Conservation (phyloP, 2,888 invertebrate genomes). For the Galerucella pusilla region DNA sequence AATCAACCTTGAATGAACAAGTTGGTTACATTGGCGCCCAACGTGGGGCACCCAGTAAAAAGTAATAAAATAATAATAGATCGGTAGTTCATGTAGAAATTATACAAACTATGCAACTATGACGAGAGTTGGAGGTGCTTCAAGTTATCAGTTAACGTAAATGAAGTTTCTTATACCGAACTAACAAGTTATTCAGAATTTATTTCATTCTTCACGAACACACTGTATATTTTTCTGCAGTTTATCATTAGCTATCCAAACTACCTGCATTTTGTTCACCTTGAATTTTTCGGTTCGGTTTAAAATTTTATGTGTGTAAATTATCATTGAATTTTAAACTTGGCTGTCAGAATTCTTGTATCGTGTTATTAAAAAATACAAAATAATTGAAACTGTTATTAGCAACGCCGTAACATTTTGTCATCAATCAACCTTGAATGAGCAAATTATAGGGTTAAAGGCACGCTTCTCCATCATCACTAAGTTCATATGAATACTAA, state of each 20-base stretch:
- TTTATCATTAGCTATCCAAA: no score
- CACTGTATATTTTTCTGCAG: no score
- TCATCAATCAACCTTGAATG: conserved; percentile 5
- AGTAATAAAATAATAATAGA: no score
- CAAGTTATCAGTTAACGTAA: no score
- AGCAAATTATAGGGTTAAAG: background rate
- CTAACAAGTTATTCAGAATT: no score
- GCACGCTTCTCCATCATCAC: background rate
- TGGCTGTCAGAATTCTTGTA: background rate
- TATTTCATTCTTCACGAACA: no score
- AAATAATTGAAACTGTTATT: conserved; percentile 8
- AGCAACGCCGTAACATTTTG: conserved; percentile 7
- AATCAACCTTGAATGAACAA: background rate
- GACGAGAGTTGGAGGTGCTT: no score
- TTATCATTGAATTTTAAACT: background rate
- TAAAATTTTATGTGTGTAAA: background rate
- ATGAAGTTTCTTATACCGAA: no score
- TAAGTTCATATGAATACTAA: background rate
- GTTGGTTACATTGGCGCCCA: background rate
- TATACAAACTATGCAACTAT: no score
- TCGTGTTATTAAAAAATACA: background rate
- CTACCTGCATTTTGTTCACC: background rate
- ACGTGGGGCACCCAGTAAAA: no score
- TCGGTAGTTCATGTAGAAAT: no score
- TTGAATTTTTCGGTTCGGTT: background rate